Evolutionary conservation across 1,140 invertebrate genomes (phyloP).

Genomic region (Drosophila mojavensis): DNA sequence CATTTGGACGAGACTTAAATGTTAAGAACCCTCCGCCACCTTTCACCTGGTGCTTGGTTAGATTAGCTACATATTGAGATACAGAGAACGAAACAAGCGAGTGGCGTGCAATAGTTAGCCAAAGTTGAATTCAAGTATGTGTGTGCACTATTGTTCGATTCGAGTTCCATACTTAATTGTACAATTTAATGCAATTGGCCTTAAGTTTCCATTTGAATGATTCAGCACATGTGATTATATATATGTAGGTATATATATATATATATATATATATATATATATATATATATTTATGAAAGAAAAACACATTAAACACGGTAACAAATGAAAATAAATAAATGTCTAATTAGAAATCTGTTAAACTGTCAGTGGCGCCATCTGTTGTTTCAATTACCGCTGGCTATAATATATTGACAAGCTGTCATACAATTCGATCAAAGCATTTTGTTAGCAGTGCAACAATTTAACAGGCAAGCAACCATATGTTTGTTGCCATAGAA

Average conservation of each 20-base stretch:
- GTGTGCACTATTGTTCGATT: slow-evolving; percentile 45
- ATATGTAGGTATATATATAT: slow-evolving; percentile 34
- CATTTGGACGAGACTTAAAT: slow-evolving; percentile 40
- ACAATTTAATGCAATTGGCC: slow-evolving; percentile 46
- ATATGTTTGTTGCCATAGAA: too few species aligned
- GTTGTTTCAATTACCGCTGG: background rate
- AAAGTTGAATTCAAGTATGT: slow-evolving; percentile 68
- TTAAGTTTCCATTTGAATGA: slow-evolving; percentile 52
- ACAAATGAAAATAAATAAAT: slow-evolving; percentile 21
- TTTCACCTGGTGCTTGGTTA: slow-evolving; percentile 66
- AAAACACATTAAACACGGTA: background rate
- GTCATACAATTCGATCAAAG: too few species aligned
- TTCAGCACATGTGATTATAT: slow-evolving; percentile 77
- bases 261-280: slow-evolving; percentile 45
- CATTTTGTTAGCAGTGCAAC: too few species aligned
- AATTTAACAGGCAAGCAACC: background rate
- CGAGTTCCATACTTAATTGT: slow-evolving; percentile 45
- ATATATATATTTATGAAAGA: slow-evolving; percentile 53
- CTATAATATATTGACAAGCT: too few species aligned
- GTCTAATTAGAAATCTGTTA: slow-evolving; percentile 14
- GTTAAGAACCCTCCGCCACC: slow-evolving; percentile 62
- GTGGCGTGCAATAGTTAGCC: slow-evolving; percentile 76
- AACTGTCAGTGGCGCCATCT: slow-evolving; percentile 8
- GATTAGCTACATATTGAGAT: slow-evolving; percentile 61
- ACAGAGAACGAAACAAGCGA: slow-evolving; percentile 11